Base-by-base conservation (phyloP, 2,888 invertebrate genomes). In the Trachelus iudaicus region DNA sequence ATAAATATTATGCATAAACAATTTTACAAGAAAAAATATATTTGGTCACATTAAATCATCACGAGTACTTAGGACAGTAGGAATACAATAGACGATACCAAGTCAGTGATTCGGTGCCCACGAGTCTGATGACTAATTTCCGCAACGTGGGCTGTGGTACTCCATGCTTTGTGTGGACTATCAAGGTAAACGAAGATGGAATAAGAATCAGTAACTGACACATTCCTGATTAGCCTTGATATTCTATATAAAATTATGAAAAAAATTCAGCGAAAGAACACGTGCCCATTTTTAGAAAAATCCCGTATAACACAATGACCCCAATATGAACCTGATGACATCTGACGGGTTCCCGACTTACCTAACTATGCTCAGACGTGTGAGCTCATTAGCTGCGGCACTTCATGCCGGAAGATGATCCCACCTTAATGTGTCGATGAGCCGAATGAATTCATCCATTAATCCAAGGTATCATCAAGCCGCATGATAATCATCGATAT, bases 1-100 rank as follows among this genome's bases (percentile, higher is more conserved):
- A 37, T 13, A 37, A 37, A 37, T 15, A 37, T 37, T 13, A 37
- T 4, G 4, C 0, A 37, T 37, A 15, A 4, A 37, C 13, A 37
- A 1, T 13, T 15, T 13, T 4, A 0, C 13, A 37, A 37, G 37
- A 15, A 56, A 23, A 56, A 56, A 23, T 56, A 56, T 23, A 56
- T 56, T 56, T 23, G 23, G 1, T 2, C 1, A 56, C 23, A 56
- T 56, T 56, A 56, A 56, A 56, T 23, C 9, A 23, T 56, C 6
- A 23, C 56, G 56, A 56, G 6, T 9, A 56, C 56, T 23, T 9
- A 56, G 23, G 56, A 56, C 56, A 23, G 9, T 23, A 56, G 6
- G 86, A 88, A 88, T 86, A 88, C 88, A 88, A 88, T 88, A 85
- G 87, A 83, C 83, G 85, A 84, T 86, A 88, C 84, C 84, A 85